phyloP scores from a whole-genome alignment of 2,113 vertebrate genomes.

The Aphyosemion australe region DNA sequence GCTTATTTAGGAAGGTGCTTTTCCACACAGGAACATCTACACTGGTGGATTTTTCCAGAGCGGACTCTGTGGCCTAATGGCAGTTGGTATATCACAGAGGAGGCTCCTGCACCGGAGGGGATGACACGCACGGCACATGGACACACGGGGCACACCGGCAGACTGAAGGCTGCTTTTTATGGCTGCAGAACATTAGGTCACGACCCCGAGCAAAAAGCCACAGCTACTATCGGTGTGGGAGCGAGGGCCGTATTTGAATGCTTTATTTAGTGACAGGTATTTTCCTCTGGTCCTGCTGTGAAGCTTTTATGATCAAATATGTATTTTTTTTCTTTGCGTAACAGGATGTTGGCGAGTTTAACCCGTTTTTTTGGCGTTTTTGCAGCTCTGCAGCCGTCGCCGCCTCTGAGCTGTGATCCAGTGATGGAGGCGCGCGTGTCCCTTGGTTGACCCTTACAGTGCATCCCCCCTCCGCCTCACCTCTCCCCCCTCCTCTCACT shows the following conservation, averaged over 20 bases:
- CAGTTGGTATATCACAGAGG: constrained; percentile 51
- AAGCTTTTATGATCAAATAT: constrained; percentile 31
- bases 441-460: constrained; percentile 78
- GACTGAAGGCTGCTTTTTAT: constrained; percentile 65
- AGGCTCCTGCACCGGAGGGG: constrained; percentile 40
- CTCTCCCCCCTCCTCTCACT: constrained; percentile 32
- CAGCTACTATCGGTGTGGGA: constrained; percentile 48
- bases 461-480: constrained; percentile 31
- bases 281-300: constrained; percentile 33
- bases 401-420: constrained; percentile 56
- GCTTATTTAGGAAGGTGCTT: constrained; percentile 26
- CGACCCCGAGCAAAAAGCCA: constrained; percentile 53
- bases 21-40: not conserved
- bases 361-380: constrained; percentile 23
- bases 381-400: constrained; percentile 34
- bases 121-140: constrained; percentile 28
- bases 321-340: constrained; percentile 13
- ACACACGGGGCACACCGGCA: constrained; percentile 22
- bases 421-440: constrained; percentile 67
- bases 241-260: constrained; percentile 39
- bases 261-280: constrained; percentile 60
- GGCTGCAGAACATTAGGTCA: constrained; percentile 70
- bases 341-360: constrained; percentile 36
- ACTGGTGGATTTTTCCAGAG: constrained; percentile 14
- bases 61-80: constrained; percentile 48